Conservation (phyloP, 2,888 invertebrate genomes). For the Antitype chi region DNA sequence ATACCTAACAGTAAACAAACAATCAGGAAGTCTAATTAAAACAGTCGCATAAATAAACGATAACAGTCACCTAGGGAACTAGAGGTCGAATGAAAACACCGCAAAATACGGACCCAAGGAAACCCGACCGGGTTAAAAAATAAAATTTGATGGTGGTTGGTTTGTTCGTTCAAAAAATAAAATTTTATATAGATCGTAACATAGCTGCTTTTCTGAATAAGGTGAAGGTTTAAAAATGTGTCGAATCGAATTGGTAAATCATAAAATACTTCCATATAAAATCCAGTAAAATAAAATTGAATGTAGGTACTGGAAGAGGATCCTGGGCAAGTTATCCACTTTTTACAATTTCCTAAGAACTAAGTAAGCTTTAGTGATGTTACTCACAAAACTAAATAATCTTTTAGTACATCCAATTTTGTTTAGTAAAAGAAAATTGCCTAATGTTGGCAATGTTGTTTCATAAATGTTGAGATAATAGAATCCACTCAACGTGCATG, state of each 20-base stretch:
- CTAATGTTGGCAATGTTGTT: neutral
- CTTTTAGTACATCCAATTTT: neutral
- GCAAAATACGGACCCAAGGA: constrained; percentile 65
- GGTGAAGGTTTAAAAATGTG: constrained; percentile 43
- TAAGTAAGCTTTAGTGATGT: constrained; percentile 9
- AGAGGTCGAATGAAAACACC: constrained; percentile 66
- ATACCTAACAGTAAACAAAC: constrained; percentile 56
- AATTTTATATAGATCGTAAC: constrained; percentile 58
- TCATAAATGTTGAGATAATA: neutral
- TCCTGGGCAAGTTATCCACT: constrained; percentile 13
- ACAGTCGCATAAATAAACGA: constrained; percentile 72
- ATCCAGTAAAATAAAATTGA: constrained; percentile 30
- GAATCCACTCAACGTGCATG: neutral
- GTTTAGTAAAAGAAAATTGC: neutral
- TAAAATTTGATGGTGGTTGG: constrained; percentile 56
- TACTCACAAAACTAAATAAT: neutral
- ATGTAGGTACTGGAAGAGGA: constrained; percentile 25
- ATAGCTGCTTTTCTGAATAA: constrained; percentile 49
- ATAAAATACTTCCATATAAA: constrained; percentile 30
- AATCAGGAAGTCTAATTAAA: constrained; percentile 70
- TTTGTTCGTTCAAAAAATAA: constrained; percentile 51
- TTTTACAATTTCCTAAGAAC: constrained; percentile 2
- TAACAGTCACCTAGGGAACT: constrained; percentile 67
- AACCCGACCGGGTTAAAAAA: constrained; percentile 63
- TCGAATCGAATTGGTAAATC: constrained; percentile 42